These are phyloP conservation scores for Cydia amplana DNA, from an alignment of 1,140 invertebrate genomes.

Conservation along the genomic window DNA sequence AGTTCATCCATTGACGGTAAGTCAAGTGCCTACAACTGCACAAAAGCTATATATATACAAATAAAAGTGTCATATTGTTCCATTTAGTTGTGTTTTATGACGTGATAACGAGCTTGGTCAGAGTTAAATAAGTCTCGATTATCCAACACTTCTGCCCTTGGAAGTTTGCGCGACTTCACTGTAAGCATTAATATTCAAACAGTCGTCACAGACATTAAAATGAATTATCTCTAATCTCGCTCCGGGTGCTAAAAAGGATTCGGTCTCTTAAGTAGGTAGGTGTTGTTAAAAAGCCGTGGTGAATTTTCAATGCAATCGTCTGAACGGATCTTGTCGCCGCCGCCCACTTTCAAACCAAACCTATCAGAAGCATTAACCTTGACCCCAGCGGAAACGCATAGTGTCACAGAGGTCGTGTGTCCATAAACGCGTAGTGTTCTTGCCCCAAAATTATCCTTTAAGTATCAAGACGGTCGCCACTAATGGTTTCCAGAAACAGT, in stretches of 20 bases:
- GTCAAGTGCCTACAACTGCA: neutral
- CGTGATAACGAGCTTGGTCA: slow-evolving; percentile 47
- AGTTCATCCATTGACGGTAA: neutral
- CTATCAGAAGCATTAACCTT: slow-evolving; percentile 35
- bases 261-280: slow-evolving; percentile 26
- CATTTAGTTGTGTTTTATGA: slow-evolving; percentile 10
- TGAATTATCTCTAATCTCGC: slow-evolving; percentile 28
- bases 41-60: neutral
- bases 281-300: slow-evolving; percentile 34
- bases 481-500: slow-evolving; percentile 22
- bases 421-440: slow-evolving; percentile 23
- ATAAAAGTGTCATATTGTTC: slow-evolving; percentile 2
- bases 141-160: slow-evolving; percentile 56
- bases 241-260: slow-evolving; percentile 15
- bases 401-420: slow-evolving; percentile 25
- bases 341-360: slow-evolving; percentile 29
- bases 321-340: slow-evolving; percentile 30
- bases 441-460: slow-evolving; percentile 23
- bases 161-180: slow-evolving; percentile 50
- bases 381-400: slow-evolving; percentile 34
- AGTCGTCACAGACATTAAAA: slow-evolving; percentile 23
- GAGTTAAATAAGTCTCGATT: slow-evolving; percentile 49
- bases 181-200: slow-evolving; percentile 48
- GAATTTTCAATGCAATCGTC: slow-evolving; percentile 36
- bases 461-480: slow-evolving; percentile 15